Percentiles rank a stretch among this genome's conserved stretches.
phyloP scores from a whole-genome alignment of 2,888 invertebrate species.

The Scaptomyza flava region DNA sequence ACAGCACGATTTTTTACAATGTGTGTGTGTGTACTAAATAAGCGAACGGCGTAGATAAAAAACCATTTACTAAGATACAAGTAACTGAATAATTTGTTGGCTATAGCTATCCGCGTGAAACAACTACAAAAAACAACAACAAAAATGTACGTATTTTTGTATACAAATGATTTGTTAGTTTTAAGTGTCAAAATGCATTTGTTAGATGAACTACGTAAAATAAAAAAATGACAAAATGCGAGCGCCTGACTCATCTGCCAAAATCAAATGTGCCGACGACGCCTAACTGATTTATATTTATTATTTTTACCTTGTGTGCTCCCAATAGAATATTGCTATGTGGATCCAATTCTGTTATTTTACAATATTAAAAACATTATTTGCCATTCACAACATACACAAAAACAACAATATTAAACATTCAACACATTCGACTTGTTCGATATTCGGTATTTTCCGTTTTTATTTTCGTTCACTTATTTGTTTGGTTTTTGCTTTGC shows the following conservation, averaged over 20 bases:
- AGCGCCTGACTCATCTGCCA: constrained; percentile 59
- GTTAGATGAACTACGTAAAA: constrained; percentile 38
- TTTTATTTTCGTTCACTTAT: constrained; percentile 79
- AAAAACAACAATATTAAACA: constrained; percentile 18
- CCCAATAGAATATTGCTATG: constrained; percentile 7
- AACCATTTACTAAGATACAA: constrained; percentile 39
- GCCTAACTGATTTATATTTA: constrained; percentile 33
- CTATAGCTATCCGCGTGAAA: neutral
- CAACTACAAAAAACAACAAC: constrained; percentile 18
- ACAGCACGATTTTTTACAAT: constrained; percentile 6
- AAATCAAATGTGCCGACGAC: constrained; percentile 42
- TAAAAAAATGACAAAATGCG: constrained; percentile 15
- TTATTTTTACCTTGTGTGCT: constrained; percentile 60
- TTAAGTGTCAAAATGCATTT: constrained; percentile 54
- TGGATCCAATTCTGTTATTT: constrained; percentile 44
- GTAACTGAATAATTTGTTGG: constrained; percentile 55
- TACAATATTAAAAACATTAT: constrained; percentile 30
- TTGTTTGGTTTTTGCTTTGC: constrained; percentile 79
- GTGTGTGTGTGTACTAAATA: constrained; percentile 30
- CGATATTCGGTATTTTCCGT: constrained; percentile 72
- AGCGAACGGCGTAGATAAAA: constrained; percentile 63
- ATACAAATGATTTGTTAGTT: constrained; percentile 46
- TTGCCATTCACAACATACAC: constrained; percentile 32
- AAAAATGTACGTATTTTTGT: constrained; percentile 5
- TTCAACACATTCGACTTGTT: constrained; percentile 53